A percentile compares a stretch with the other conserved stretches of the same genome.
phyloP scores from a whole-genome alignment of 2,113 vertebrate species.

The Maccullochella peelii region DNA sequence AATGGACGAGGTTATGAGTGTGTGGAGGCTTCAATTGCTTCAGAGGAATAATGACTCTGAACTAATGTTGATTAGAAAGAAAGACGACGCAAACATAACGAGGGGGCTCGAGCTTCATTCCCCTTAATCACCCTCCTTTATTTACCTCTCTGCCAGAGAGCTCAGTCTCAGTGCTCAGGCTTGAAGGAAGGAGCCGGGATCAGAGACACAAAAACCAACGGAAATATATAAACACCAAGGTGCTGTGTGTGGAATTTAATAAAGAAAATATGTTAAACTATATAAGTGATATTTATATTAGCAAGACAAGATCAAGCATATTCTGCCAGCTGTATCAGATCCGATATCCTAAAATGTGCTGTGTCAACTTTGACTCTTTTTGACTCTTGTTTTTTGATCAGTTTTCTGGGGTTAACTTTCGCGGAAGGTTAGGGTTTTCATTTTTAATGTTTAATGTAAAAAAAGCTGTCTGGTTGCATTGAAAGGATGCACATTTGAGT shows the following conservation, averaged over 20 bases:
- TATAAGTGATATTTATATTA: neutral
- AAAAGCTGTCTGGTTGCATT: neutral
- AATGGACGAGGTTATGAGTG: conserved; percentile 71
- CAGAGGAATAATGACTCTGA: conserved; percentile 78
- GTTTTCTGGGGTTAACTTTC: neutral
- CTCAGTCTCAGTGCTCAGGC: conserved; percentile 30
- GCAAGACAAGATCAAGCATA: neutral
- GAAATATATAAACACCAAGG: neutral
- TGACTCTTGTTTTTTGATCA: neutral
- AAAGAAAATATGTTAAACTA: neutral
- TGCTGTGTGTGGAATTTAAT: neutral
- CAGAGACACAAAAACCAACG: neutral
- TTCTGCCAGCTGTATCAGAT: neutral
- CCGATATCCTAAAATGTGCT: neutral
- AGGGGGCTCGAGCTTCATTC: conserved; percentile 60
- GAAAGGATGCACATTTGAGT: neutral
- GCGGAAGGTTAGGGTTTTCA: neutral
- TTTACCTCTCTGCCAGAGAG: conserved; percentile 63
- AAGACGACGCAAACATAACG: conserved; percentile 61
- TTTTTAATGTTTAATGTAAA: neutral
- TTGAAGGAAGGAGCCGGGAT: neutral
- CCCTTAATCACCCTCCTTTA: conserved; percentile 72
- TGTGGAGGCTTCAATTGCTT: conserved; percentile 70
- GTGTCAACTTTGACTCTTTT: neutral
- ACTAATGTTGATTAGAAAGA: conserved; percentile 80